Conservation (phyloP, 2,113 vertebrate genomes). For the Pavo muticus region DNA sequence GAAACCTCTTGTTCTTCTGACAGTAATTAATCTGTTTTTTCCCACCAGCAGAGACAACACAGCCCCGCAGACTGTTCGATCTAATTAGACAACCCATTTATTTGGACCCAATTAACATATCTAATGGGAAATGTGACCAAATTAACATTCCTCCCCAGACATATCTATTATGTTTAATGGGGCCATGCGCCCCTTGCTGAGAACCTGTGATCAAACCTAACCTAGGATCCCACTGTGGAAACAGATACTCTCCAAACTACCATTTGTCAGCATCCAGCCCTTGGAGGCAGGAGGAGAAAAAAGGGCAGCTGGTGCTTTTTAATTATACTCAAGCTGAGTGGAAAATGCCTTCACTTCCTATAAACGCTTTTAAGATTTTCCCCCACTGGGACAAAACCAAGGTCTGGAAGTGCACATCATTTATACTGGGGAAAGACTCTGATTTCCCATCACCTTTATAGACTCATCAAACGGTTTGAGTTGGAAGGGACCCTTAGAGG, state of each 20-base stretch:
- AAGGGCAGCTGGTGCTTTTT: not conserved
- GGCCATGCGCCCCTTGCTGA: not conserved
- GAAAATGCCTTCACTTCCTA: not conserved
- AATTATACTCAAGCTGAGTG: not conserved
- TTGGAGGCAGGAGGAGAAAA: not conserved
- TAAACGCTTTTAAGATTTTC: not conserved
- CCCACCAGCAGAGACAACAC: not conserved
- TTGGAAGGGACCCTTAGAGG: too few relatives aligned
- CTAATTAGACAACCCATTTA: not conserved
- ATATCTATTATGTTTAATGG: not conserved
- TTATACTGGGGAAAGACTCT: not conserved
- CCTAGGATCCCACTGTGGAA: not conserved
- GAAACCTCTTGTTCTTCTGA: not conserved
- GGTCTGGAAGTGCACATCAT: not conserved
- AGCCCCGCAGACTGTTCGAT: not conserved
- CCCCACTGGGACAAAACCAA: not conserved
- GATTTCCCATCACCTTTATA: not conserved
- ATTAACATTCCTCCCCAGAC: not conserved
- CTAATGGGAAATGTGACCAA: not conserved
- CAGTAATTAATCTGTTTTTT: not conserved
- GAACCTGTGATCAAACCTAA: not conserved
- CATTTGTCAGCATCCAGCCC: not conserved
- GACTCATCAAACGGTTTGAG: too few relatives aligned
- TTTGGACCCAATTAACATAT: not conserved
- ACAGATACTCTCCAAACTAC: not conserved